Evolutionary conservation across 2,797 vertebrate genomes (phyloP).

Genomic region (Caiman crocodilus): DNA sequence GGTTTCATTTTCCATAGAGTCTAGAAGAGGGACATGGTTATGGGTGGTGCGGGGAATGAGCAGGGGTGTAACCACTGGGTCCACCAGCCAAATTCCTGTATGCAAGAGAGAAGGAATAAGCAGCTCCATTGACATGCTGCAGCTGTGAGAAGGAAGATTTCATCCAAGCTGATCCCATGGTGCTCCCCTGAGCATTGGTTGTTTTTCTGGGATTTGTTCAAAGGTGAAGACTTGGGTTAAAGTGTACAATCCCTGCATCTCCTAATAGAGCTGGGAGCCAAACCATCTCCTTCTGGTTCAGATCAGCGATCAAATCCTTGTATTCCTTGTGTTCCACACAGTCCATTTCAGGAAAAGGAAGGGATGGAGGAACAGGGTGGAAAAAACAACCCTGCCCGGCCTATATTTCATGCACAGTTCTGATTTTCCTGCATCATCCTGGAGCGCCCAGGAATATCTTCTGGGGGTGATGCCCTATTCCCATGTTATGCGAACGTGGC

Average conservation of each 20-base stretch:
- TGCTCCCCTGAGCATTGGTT: neutral
- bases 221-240: constrained; percentile 21
- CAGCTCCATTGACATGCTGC: neutral
- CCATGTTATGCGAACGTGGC: rapidly evolving
- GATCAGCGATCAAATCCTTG: neutral
- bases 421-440: neutral
- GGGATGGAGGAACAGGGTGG: neutral
- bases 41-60: neutral
- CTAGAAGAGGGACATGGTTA: neutral
- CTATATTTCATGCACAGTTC: neutral
- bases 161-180: neutral
- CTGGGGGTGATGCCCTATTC: neutral
- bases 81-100: neutral
- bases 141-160: constrained; percentile 36
- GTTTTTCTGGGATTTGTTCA: constrained; percentile 39
- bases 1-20: neutral
- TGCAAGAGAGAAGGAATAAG: neutral
- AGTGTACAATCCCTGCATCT: neutral
- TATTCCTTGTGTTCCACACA: neutral
- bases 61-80: neutral
- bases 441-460: neutral
- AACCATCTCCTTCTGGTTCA: neutral
- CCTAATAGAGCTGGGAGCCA: neutral
- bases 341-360: constrained; percentile 5
- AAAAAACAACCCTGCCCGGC: neutral